phyloP scores from a whole-genome alignment of 2,797 vertebrate genomes.

The Esox masquinongy region DNA sequence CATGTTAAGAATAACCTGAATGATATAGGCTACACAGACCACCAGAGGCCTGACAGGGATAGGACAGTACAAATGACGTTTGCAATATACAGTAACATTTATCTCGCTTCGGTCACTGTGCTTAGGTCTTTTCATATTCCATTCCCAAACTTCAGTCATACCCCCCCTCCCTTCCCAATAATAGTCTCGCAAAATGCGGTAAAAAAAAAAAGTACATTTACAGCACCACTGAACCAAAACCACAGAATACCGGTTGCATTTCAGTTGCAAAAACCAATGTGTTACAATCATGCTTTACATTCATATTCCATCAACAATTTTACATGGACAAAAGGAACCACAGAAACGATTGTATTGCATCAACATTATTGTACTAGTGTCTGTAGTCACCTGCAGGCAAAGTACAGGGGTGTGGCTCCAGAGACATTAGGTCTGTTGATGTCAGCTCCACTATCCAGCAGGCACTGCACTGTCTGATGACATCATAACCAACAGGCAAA shows the following conservation, averaged over 20 bases:
- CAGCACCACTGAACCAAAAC: neutral
- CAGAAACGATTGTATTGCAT: neutral
- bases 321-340: neutral
- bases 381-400: constrained; percentile 85
- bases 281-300: neutral
- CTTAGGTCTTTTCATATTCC: neutral
- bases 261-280: neutral
- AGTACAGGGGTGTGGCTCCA: constrained; percentile 95
- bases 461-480: constrained; percentile 89
- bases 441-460: constrained; percentile 96
- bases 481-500: neutral
- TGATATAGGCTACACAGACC: neutral
- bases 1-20: neutral
- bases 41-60: neutral
- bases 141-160: neutral
- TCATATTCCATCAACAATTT: neutral
- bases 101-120: neutral
- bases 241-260: neutral
- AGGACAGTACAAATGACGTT: neutral
- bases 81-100: neutral
- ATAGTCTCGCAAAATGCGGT: neutral
- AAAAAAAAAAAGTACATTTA: neutral
- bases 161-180: neutral
- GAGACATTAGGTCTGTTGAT: constrained; percentile 98
- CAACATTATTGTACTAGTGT: constrained; percentile 3